These are phyloP conservation scores for Spea bombifrons DNA, from an alignment of 2,113 vertebrate genomes.

Conservation along the genomic window DNA sequence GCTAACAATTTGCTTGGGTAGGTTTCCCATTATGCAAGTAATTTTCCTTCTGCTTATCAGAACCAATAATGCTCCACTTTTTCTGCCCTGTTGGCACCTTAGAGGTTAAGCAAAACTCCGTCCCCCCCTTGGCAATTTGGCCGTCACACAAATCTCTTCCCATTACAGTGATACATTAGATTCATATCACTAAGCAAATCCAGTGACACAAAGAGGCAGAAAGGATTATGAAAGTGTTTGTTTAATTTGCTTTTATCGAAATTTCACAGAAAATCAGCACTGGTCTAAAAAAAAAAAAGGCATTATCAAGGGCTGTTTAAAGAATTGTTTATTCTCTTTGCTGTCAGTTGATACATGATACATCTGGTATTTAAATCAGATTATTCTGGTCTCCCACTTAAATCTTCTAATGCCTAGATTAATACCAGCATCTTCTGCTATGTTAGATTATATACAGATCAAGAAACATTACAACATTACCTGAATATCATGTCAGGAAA, in stretches of 20 bases:
- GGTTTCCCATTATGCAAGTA: too few relatives aligned
- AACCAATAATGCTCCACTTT: too few relatives aligned
- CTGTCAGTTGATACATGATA: background rate
- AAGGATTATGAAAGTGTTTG: constrained; percentile 45
- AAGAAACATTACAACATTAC: constrained; percentile 4
- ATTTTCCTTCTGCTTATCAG: too few relatives aligned
- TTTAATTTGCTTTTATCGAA: constrained; percentile 44
- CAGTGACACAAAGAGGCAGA: constrained; percentile 14
- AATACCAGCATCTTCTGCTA: background rate
- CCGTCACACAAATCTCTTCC: constrained; percentile 9
- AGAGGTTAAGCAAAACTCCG: constrained; percentile 24
- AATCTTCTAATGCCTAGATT: background rate
- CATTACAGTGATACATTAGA: constrained; percentile 29
- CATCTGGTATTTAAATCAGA: background rate
- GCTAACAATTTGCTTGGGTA: too few relatives aligned
- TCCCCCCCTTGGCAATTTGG: constrained; percentile 18
- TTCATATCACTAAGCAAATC: constrained; percentile 42
- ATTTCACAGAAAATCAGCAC: constrained; percentile 42
- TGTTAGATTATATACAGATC: background rate
- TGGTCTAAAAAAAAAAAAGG: too few relatives aligned
- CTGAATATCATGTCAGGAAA: background rate
- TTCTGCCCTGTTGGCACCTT: too few relatives aligned
- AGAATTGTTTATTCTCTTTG: too few relatives aligned
- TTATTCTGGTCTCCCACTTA: background rate
- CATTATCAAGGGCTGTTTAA: too few relatives aligned